Base-by-base conservation (phyloP, 2,113 vertebrate species). In the Gadus macrocephalus region DNA sequence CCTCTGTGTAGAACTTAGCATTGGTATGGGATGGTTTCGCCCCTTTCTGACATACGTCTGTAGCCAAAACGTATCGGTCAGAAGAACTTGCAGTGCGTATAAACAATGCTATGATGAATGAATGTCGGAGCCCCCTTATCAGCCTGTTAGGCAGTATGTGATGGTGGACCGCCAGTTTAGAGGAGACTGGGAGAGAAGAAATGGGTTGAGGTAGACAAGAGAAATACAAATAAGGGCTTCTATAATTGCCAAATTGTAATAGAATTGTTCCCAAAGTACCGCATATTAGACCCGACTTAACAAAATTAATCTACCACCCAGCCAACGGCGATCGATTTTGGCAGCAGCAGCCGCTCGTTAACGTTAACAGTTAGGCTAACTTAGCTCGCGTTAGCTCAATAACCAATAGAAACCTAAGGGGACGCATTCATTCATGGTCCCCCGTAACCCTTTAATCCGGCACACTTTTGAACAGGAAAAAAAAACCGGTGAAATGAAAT, bases 111-210 rank as follows among this genome's bases (percentile, higher is more conserved):
- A 89, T 69, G 28, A 89, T 56, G 77, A 91, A 42, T 0, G 88
- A 86, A 69, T 75, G 87, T 38, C 85, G 79, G 73, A 89, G 63
- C 77, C 81, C 74, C 82, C 85, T 75, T 75, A 90, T 80, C 62
- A 90, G 76, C 74, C 83, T 77, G 81, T 76, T 86, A 5, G 86
- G 67, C 71, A 85, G 66, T 75, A 83, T 59, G 75, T 65, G 71
- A 73, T 75, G 86, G 82, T 84, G 83, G 86, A 68, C 70, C 82
- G 89, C 90, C 91, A 91, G 89, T 82, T 89, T 86, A 76, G 81
- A 65, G 42, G 42, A 49, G 6, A 49, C 42, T 25, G 64, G 31
- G 19, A n/a, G 12, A 65, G 31, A 35, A 22, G 58, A 42, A 38
- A 9, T 25, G 72, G 61, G 35, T 17, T 42, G 69, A 49, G 42